Conservation (phyloP, 2,113 vertebrate species). For the Sula dactylatra region DNA sequence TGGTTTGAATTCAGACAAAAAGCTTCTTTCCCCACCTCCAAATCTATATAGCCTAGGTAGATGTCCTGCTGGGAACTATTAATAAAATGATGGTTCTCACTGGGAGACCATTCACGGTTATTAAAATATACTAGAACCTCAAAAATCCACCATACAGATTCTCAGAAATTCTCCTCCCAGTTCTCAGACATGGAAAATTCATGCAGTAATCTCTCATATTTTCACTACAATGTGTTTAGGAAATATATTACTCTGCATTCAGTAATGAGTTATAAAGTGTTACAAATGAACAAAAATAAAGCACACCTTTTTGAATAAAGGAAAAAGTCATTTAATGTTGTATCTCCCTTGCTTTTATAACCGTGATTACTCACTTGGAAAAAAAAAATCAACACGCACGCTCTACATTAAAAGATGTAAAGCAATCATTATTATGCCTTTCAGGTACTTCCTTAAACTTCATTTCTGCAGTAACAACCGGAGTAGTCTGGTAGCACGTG, state of each 20-base stretch:
- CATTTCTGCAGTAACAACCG: not conserved
- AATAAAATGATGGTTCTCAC: not conserved
- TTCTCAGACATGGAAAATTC: not conserved
- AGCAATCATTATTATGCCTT: not conserved
- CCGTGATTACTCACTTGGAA: not conserved
- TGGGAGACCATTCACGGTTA: not conserved
- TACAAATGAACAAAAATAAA: not conserved
- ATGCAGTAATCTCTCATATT: not conserved
- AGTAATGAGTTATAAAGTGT: not conserved
- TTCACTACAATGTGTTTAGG: not conserved
- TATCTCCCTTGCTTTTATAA: not conserved
- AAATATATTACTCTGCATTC: not conserved
- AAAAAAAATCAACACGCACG: not conserved
- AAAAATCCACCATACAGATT: not conserved
- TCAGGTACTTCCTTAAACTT: not conserved
- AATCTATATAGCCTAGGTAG: not conserved
- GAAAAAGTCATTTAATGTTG: not conserved
- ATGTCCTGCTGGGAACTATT: not conserved
- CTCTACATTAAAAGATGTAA: not conserved
- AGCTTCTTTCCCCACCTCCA: not conserved
- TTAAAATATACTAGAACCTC: not conserved
- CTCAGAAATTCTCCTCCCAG: not conserved
- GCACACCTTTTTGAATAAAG: not conserved
- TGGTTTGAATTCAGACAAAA: not conserved
- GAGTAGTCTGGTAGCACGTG: not conserved